Base-by-base conservation (phyloP, 2,888 invertebrate genomes). In the Patella ulyssiponensis region DNA sequence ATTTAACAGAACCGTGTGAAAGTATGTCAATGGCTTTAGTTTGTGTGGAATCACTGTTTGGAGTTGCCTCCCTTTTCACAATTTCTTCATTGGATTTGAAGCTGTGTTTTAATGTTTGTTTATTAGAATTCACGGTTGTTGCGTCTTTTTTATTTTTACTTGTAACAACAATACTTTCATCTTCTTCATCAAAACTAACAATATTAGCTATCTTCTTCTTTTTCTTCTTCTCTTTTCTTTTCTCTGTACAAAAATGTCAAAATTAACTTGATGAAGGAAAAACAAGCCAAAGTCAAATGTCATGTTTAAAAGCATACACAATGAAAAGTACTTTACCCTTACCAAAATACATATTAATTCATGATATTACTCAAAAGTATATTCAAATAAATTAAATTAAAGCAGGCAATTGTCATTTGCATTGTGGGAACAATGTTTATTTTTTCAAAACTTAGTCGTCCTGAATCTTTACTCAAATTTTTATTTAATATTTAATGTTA, bases 131-230 rank as follows among this genome's bases (percentile, higher is more conserved):
- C 9, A 64, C 20, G 3, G 64, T 64, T 44, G 44, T 44, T 44
- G 44, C 7, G 64, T 64, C 64, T 64, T 20, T 23, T 64, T 64
- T 51, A 71, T 17, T 51, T 71, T 33, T 33, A 51, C 17, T 71
- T 51, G 23, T 20, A 12, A 71, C 71, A 14, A 17, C 20, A 17
- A 14, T 33, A 17, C 11, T 51, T n/a, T 51, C 14, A 53, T 93
- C 93, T 77, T 94, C 94, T 77, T 94, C 94, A 87, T 95, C 95
- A 91, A 95, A 95, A 64, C 94, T 94, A 79, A 95, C 94, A 84
- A 95, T 93, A 86, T 94, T 94, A n/a, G 94, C 93, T 27, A 94
- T 93, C 73, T 94, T 93, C 90, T 94, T 94, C 88, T 93, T 94
- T 85, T 93, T 93, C 79, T 92, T 92, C 82, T 93, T 93, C 64